Conservation (phyloP, 2,113 vertebrate genomes). For the Pantherophis guttatus region DNA sequence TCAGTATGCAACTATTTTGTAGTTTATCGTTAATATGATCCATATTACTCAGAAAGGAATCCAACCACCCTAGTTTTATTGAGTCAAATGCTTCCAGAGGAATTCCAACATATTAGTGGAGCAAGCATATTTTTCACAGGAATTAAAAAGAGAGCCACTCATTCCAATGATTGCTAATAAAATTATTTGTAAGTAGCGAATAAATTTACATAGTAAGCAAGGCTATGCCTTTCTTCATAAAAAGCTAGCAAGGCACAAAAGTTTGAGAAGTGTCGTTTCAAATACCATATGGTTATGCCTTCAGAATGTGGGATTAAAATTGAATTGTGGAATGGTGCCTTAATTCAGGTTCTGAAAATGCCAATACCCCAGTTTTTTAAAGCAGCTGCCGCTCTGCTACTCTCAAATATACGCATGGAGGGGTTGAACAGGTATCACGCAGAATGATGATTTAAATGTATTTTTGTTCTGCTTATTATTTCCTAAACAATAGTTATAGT, state of each 20-base stretch:
- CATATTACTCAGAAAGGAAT: constrained; percentile 3
- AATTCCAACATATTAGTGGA: background rate
- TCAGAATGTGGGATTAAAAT: background rate
- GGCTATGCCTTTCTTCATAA: background rate
- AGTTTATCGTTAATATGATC: background rate
- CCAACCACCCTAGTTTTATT: background rate
- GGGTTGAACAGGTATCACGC: background rate
- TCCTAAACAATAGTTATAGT: background rate
- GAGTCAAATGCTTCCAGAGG: background rate
- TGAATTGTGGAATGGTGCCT: background rate
- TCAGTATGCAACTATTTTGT: background rate
- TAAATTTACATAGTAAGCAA: constrained; percentile 1
- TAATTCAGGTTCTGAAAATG: background rate
- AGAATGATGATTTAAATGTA: background rate
- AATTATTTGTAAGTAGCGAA: constrained; percentile 23
- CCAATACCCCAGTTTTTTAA: background rate
- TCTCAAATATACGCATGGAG: background rate
- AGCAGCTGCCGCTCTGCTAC: background rate
- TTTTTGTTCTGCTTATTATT: background rate
- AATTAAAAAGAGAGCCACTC: constrained; percentile 3
- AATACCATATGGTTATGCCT: background rate
- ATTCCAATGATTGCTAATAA: constrained; percentile 11
- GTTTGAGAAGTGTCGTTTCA: background rate
- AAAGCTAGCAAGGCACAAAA: background rate
- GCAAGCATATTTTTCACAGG: background rate